phyloP scores from a whole-genome alignment of 2,113 vertebrate genomes.

The Gulo gulo region DNA sequence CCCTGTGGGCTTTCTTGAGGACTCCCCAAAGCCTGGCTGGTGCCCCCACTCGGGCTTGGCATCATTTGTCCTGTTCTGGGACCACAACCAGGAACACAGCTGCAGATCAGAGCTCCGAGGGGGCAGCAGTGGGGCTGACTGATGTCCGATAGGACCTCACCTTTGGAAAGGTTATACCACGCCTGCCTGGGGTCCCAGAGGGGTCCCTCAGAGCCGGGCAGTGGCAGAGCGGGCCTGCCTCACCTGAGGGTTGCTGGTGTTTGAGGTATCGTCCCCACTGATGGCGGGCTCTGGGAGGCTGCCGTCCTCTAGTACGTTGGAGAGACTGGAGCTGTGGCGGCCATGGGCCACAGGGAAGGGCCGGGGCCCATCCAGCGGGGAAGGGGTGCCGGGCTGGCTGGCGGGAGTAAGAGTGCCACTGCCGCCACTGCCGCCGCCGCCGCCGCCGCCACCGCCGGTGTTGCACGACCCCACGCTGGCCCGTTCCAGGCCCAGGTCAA shows the following conservation, averaged over 20 bases:
- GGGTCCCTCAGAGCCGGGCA: rapidly evolving
- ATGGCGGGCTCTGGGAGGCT: slow-evolving; percentile 87
- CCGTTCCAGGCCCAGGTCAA: slow-evolving; percentile 89
- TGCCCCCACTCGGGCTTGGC: neutral
- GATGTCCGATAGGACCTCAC: neutral
- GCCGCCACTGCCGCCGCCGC: slow-evolving; percentile 61
- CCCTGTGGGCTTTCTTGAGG: neutral
- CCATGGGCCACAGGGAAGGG: slow-evolving; percentile 83
- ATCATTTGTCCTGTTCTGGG: neutral
- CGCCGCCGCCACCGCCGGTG: neutral
- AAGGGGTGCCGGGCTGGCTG: slow-evolving; percentile 91
- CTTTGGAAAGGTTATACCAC: neutral
- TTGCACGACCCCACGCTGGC: slow-evolving; percentile 79
- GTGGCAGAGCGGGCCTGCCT: neutral
- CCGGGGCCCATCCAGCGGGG: slow-evolving; percentile 78
- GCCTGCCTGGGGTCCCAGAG: neutral
- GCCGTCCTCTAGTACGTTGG: slow-evolving; percentile 94
- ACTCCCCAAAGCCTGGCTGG: neutral
- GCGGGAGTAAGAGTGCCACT: slow-evolving; percentile 83
- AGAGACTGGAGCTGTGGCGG: slow-evolving; percentile 96
- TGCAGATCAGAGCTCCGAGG: neutral
- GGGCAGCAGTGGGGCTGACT: rapidly evolving
- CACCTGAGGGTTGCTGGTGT: slow-evolving; percentile 96
- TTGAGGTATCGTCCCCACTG: slow-evolving; percentile 88
- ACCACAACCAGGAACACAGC: neutral